phyloP scores from a whole-genome alignment of 2,797 vertebrate species.

The Acropternis orthonyx region DNA sequence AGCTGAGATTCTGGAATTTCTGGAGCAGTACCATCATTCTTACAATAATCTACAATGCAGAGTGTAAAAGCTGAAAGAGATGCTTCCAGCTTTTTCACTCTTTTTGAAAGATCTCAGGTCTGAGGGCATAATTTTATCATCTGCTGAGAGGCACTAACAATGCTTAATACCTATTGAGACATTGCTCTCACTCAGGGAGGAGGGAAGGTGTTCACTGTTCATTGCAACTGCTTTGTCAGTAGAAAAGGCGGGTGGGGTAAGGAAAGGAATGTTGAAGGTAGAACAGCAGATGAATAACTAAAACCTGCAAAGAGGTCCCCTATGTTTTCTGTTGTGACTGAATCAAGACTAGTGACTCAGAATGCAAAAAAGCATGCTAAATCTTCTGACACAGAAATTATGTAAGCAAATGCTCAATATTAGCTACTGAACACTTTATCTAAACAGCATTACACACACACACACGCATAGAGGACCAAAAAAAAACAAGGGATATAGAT shows the following conservation, averaged over 20 bases:
- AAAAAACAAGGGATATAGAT: background rate
- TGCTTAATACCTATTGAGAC: background rate
- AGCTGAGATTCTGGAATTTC: background rate
- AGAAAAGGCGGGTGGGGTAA: background rate
- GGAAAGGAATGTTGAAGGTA: background rate
- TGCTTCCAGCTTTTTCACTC: background rate
- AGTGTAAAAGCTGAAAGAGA: background rate
- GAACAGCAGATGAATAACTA: background rate
- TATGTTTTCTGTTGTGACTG: background rate
- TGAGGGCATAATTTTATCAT: background rate
- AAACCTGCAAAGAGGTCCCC: background rate
- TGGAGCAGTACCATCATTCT: background rate
- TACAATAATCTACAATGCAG: accelerated
- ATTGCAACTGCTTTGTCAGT: background rate
- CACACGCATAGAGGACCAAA: background rate
- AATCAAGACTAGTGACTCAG: background rate
- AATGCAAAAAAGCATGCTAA: background rate
- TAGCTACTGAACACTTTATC: background rate
- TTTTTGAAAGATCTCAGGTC: background rate
- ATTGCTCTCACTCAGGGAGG: accelerated
- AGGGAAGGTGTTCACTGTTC: background rate
- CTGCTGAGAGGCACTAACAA: background rate
- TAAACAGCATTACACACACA: background rate
- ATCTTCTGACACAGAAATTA: background rate
- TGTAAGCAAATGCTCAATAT: background rate